Conservation (phyloP, 2,113 vertebrate species). For the Falcunculus frontatus region DNA sequence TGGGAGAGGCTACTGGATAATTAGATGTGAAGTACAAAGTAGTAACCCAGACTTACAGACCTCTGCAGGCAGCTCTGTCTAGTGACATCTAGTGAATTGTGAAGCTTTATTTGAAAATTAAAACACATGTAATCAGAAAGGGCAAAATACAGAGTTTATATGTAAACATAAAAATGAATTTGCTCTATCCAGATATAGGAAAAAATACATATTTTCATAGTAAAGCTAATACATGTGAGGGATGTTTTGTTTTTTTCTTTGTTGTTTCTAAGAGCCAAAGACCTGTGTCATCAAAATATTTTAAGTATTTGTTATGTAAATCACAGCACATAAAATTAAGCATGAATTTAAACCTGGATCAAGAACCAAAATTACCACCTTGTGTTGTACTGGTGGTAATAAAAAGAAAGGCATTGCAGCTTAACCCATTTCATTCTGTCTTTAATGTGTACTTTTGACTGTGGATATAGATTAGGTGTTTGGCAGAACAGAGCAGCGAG, state of each 20-base stretch:
- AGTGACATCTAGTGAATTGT: not conserved
- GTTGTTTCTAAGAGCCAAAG: not conserved
- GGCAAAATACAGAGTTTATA: not conserved
- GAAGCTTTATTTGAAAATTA: not conserved
- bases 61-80: not conserved
- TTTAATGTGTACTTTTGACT: not conserved
- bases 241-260: not conserved
- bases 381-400: not conserved
- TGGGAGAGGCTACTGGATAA: not conserved
- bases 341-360: not conserved
- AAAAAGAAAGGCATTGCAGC: not conserved
- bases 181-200: not conserved
- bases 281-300: not conserved
- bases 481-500: not conserved
- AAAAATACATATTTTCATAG: not conserved
- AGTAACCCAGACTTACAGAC: not conserved
- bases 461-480: not conserved
- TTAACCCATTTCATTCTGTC: not conserved
- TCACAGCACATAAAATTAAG: not conserved
- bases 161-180: not conserved
- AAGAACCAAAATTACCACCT: not conserved
- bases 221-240: accelerated
- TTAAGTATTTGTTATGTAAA: not conserved
- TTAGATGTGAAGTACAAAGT: not conserved
- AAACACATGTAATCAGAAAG: not conserved